Evolutionary conservation across 2,888 invertebrate genomes (phyloP).

Genomic region (Spialia ferax): DNA sequence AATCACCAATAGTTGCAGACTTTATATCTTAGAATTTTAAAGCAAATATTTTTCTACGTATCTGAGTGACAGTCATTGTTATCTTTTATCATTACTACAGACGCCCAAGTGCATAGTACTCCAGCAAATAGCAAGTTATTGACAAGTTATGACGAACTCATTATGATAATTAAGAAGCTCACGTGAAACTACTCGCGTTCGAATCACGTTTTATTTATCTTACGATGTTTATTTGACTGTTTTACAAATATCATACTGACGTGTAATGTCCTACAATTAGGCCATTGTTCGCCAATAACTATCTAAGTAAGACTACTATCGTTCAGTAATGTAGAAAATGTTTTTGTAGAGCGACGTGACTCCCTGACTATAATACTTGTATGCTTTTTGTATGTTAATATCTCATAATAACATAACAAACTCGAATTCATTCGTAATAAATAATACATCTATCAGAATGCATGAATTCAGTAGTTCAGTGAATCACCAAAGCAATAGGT

Average conservation of each 20-base stretch:
- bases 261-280: background rate
- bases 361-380: background rate
- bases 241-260: background rate
- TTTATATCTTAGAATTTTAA: background rate
- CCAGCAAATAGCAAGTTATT: background rate
- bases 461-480: too few relatives aligned
- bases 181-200: slow-evolving; percentile 16
- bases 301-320: too few relatives aligned
- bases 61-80: background rate
- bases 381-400: too few relatives aligned
- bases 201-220: background rate
- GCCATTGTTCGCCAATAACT: background rate
- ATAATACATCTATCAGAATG: too few relatives aligned
- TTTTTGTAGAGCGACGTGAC: background rate
- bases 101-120: background rate
- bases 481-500: too few relatives aligned
- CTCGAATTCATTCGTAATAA: too few relatives aligned
- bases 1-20: background rate
- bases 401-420: too few relatives aligned
- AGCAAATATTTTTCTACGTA: background rate
- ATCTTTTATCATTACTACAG: slow-evolving; percentile 8
- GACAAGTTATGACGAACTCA: slow-evolving; percentile 14
- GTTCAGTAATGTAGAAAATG: background rate
- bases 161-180: slow-evolving; percentile 26
- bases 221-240: background rate